Conservation (phyloP, 2,797 vertebrate species). For the Rhynchonycteris naso region DNA sequence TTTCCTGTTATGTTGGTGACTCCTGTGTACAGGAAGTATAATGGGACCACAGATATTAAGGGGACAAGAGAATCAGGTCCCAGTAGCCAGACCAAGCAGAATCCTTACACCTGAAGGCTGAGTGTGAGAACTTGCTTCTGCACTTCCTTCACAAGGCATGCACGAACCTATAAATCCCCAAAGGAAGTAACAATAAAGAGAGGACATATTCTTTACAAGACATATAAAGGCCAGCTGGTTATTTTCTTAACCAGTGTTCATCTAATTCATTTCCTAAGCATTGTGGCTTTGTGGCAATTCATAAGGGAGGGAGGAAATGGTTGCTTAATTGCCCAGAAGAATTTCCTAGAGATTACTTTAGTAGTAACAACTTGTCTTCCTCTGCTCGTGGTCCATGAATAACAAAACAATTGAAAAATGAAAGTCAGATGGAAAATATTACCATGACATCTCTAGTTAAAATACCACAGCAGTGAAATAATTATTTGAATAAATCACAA, state of each 20-base stretch:
- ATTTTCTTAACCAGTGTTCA: slow-evolving; percentile 52
- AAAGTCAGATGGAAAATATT: slow-evolving; percentile 53
- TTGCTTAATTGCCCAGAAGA: slow-evolving; percentile 73
- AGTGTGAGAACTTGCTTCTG: neutral
- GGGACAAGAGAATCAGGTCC: accelerated
- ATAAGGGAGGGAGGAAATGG: slow-evolving; percentile 54
- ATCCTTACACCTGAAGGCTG: neutral
- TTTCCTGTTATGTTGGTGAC: neutral
- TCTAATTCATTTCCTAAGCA: slow-evolving; percentile 4
- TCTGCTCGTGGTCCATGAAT: slow-evolving; percentile 64
- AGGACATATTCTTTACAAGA: neutral
- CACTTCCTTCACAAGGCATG: neutral
- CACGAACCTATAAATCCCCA: neutral
- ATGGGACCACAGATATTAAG: accelerated
- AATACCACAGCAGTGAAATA: slow-evolving; percentile 45
- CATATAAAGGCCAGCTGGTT: neutral
- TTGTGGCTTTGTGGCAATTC: slow-evolving; percentile 11
- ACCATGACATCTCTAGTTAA: slow-evolving; percentile 30
- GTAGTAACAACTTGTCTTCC: slow-evolving; percentile 47
- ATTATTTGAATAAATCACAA: slow-evolving; percentile 49
- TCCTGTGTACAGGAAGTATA: neutral
- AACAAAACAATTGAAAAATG: slow-evolving; percentile 63
- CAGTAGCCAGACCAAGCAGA: neutral
- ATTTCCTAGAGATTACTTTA: slow-evolving; percentile 59
- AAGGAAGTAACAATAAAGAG: neutral